Conservation (phyloP, 2,888 invertebrate species). For the Drosophila mimetica region DNA sequence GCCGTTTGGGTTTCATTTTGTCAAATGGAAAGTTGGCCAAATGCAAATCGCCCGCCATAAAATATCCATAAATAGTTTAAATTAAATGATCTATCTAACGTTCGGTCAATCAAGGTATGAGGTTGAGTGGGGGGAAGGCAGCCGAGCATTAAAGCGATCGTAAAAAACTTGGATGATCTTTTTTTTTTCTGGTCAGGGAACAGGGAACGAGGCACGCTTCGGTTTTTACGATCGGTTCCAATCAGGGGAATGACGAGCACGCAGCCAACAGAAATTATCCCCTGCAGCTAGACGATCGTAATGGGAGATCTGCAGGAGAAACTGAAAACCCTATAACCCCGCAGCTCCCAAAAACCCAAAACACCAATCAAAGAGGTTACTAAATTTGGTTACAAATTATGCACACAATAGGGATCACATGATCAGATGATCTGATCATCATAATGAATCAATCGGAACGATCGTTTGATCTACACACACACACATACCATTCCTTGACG, state of each 20-base stretch:
- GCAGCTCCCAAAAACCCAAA: not conserved
- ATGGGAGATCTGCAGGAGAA: conserved; percentile 10
- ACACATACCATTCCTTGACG: conserved; percentile 15
- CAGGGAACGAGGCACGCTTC: conserved; percentile 32
- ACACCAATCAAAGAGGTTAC: conserved; percentile 9
- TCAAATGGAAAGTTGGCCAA: conserved; percentile 48
- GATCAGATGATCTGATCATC: conserved; percentile 4
- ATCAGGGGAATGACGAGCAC: conserved; percentile 30
- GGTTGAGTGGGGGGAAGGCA: conserved; percentile 2
- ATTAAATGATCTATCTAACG: conserved; percentile 39
- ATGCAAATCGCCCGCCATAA: conserved; percentile 43
- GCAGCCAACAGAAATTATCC: conserved; percentile 28
- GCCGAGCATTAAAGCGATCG: conserved; percentile 16
- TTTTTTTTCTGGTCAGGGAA: not conserved
- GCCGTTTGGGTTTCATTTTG: conserved; percentile 3
- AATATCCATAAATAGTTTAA: conserved; percentile 49
- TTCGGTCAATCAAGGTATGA: conserved; percentile 40
- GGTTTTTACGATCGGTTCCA: conserved; percentile 37
- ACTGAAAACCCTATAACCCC: not conserved
- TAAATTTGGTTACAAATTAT: conserved; percentile 37
- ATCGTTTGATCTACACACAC: conserved; percentile 14
- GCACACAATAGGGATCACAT: conserved; percentile 3
- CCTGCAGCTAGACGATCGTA: conserved; percentile 36
- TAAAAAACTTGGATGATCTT: conserved; percentile 21
- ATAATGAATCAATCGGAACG: conserved; percentile 31